Evolutionary conservation across 2,888 invertebrate species (phyloP).

Genomic region (Cryptocephalus primarius): DNA sequence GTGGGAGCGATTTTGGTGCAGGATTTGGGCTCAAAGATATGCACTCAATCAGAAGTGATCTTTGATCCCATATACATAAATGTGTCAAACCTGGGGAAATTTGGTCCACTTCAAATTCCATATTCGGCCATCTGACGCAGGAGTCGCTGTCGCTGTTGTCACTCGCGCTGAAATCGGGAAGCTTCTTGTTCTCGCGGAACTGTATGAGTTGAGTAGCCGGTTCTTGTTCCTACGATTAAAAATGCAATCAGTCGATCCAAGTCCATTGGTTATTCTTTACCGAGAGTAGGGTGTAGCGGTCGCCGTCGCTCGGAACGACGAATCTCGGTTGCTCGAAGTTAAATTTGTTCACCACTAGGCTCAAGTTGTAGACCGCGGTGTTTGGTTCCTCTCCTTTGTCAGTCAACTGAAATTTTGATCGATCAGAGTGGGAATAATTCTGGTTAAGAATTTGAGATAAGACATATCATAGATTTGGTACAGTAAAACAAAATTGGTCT

Average conservation of each 20-base stretch:
- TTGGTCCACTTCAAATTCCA: background rate
- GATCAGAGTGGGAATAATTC: no score
- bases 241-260: background rate
- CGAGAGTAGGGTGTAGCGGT: slow-evolving; percentile 36
- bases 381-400: slow-evolving; percentile 43
- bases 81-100: no score
- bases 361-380: slow-evolving; percentile 25
- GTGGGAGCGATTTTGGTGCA: no score
- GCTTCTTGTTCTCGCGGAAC: background rate
- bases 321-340: slow-evolving; percentile 49
- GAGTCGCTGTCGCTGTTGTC: slow-evolving; percentile 4
- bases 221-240: slow-evolving; percentile 3
- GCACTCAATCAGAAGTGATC: no score
- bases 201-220: background rate
- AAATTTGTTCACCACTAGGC: slow-evolving; percentile 38
- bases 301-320: slow-evolving; percentile 37
- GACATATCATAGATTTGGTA: no score
- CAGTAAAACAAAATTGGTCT: no score
- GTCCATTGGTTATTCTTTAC: slow-evolving; percentile 22
- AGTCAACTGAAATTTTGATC: slow-evolving; percentile 41
- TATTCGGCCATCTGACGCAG: slow-evolving; percentile 26
- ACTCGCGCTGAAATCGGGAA: slow-evolving; percentile 2
- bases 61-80: no score
- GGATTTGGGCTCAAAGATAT: no score
- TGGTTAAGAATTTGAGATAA: no score